phyloP scores from a whole-genome alignment of 2,113 vertebrate species.

The Podarcis cretensis region DNA sequence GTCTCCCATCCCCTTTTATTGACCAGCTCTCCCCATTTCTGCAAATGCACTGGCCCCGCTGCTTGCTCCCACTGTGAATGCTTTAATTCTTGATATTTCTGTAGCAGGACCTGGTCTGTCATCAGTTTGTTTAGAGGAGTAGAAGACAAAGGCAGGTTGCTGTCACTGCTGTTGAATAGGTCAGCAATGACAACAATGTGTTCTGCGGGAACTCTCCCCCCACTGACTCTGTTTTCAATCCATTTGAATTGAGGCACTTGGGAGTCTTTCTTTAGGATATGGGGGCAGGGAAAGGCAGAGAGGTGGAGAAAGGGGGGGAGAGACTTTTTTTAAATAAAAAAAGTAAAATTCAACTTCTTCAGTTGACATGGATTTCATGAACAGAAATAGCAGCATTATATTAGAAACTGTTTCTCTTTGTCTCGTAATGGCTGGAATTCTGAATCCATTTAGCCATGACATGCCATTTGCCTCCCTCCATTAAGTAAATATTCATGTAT shows the following conservation, averaged over 20 bases:
- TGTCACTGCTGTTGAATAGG: constrained; percentile 65
- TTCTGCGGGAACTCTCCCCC: constrained; percentile 60
- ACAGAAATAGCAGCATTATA: constrained; percentile 22
- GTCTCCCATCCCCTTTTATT: constrained; percentile 57
- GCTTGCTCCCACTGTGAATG: constrained; percentile 59
- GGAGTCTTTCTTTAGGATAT: constrained; percentile 62
- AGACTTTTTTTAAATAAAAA: constrained; percentile 33
- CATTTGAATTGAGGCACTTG: constrained; percentile 62
- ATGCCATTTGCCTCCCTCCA: neutral
- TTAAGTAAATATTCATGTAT: neutral
- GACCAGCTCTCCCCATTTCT: constrained; percentile 58
- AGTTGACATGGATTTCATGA: neutral
- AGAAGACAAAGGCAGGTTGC: constrained; percentile 67
- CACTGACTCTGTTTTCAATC: constrained; percentile 64
- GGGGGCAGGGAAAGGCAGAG: constrained; percentile 51
- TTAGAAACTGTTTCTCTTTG: constrained; percentile 33
- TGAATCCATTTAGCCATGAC: neutral
- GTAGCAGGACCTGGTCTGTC: constrained; percentile 43
- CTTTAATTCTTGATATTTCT: constrained; percentile 62
- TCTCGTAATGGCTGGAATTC: neutral
- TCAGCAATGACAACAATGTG: constrained; percentile 58
- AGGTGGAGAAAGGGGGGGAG: constrained; percentile 46
- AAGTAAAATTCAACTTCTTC: constrained; percentile 44
- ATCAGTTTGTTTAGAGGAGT: constrained; percentile 52
- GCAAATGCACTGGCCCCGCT: constrained; percentile 55